Conservation (phyloP, 2,113 vertebrate species). For the Psophia crepitans region DNA sequence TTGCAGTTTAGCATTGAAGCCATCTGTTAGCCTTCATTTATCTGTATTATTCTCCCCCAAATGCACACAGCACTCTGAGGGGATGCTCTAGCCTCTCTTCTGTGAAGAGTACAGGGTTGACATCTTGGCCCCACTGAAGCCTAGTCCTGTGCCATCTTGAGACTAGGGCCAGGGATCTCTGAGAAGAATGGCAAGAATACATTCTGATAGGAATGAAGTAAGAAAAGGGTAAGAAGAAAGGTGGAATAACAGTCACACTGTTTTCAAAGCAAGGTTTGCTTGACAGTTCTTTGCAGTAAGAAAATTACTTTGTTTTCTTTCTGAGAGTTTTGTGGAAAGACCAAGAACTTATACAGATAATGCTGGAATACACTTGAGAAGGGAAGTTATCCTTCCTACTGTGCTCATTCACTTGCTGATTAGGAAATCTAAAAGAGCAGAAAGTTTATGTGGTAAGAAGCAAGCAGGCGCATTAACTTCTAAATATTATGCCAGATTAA, state of each 20-base stretch:
- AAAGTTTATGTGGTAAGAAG: not conserved
- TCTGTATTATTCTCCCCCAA: not conserved
- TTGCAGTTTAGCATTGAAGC: not conserved
- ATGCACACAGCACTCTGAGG: not conserved
- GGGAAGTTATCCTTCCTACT: not conserved
- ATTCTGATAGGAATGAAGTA: not conserved
- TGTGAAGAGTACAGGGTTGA: not conserved
- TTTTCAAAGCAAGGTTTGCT: not conserved
- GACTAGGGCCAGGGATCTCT: not conserved
- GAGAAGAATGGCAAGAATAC: not conserved
- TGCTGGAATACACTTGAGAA: not conserved
- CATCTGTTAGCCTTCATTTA: not conserved
- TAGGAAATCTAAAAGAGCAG: not conserved
- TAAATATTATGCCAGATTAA: not conserved
- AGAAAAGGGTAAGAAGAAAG: not conserved
- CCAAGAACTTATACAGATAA: not conserved
- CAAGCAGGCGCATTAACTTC: not conserved
- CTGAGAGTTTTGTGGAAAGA: not conserved
- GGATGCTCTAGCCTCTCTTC: not conserved
- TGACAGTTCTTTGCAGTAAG: not conserved
- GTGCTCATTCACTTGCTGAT: not conserved
- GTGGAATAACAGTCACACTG: not conserved
- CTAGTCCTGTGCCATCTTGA: not conserved
- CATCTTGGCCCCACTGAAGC: not conserved
- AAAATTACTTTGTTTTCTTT: not conserved